These are phyloP conservation scores for Buphagus erythrorhynchus DNA, from an alignment of 2,797 vertebrate genomes.

Conservation along the genomic window DNA sequence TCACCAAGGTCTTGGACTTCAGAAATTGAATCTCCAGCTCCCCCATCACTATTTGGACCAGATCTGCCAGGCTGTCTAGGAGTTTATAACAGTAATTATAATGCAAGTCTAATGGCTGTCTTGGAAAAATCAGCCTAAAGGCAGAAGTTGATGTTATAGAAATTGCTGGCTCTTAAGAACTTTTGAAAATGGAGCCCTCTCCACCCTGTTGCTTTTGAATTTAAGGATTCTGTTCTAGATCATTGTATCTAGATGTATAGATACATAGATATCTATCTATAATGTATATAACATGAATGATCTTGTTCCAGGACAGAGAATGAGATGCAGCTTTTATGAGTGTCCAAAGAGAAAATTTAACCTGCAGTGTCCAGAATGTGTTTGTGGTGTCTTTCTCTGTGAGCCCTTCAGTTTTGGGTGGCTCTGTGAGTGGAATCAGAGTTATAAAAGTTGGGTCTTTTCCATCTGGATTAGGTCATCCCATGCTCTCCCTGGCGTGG, in stretches of 20 bases:
- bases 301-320: not conserved
- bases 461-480: not conserved
- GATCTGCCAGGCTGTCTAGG: not conserved
- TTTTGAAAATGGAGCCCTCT: not conserved
- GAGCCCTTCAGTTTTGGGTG: not conserved
- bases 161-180: not conserved
- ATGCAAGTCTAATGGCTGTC: not conserved
- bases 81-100: not conserved
- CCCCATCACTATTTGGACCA: not conserved
- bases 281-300: not conserved
- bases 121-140: not conserved
- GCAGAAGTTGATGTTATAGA: not conserved
- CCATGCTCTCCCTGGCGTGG: not conserved
- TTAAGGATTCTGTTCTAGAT: not conserved
- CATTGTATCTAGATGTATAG: no score
- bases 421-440: not conserved
- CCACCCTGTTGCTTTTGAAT: not conserved
- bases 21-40: not conserved
- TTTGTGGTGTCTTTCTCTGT: not conserved
- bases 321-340: not conserved
- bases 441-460: not conserved
- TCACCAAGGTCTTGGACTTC: not conserved
- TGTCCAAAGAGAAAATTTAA: not conserved
- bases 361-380: rapidly evolving
- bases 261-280: no score